Percentiles rank a stretch among this genome's conserved stretches.
These are phyloP conservation scores for Caenorhabditis drosophilae DNA, from an alignment of 2,888 invertebrate species.

Conservation along the genomic window DNA sequence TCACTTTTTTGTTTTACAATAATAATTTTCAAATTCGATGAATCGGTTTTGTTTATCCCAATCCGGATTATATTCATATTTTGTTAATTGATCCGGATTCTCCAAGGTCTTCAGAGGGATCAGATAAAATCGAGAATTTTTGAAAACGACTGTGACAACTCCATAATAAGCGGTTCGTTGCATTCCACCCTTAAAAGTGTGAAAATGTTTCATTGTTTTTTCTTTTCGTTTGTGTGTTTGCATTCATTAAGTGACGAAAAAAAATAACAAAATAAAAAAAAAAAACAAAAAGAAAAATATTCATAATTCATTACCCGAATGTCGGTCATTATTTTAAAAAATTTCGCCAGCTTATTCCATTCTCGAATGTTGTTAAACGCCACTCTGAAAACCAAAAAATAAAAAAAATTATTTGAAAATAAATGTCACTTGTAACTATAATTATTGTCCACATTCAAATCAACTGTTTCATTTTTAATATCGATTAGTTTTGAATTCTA, in stretches of 20 bases:
- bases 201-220: background rate
- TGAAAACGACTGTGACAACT: slow-evolving; percentile 86
- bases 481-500: slow-evolving; percentile 22
- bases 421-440: slow-evolving; percentile 38
- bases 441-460: slow-evolving; percentile 6
- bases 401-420: background rate
- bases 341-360: slow-evolving; percentile 57
- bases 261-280: no score
- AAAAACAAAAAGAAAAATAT: background rate
- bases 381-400: slow-evolving; percentile 25
- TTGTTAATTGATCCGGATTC: slow-evolving; percentile 17
- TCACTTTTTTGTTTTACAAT: slow-evolving; percentile 61
- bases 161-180: slow-evolving; percentile 94
- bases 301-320: slow-evolving; percentile 45
- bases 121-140: slow-evolving; percentile 80
- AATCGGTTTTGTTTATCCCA: slow-evolving; percentile 63
- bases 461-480: slow-evolving; percentile 9
- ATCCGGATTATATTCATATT: slow-evolving; percentile 45
- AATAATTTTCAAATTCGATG: slow-evolving; percentile 61
- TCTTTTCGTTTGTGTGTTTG: no score
- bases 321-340: slow-evolving; percentile 63
- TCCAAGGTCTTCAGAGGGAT: slow-evolving; percentile 26
- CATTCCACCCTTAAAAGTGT: slow-evolving; percentile 83
- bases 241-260: no score
- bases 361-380: slow-evolving; percentile 54